phyloP scores from a whole-genome alignment of 2,888 invertebrate species.

The Lobophora halterata region DNA sequence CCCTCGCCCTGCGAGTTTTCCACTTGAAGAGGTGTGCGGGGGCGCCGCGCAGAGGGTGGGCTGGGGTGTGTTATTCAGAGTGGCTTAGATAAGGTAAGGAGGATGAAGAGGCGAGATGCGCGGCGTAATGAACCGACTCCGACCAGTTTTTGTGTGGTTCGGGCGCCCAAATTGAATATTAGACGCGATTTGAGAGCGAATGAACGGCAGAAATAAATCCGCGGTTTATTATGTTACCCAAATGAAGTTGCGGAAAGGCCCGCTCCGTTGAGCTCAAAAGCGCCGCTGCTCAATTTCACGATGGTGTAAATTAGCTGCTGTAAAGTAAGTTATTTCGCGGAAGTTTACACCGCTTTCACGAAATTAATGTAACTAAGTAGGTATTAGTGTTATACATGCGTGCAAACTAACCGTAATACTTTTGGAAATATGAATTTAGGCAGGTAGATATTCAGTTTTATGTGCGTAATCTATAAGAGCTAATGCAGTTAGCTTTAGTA shows the following conservation, averaged over 20 bases:
- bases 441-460: too few species aligned
- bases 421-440: not conserved
- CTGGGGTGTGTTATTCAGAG: constrained; percentile 69
- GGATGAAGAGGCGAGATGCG: constrained; percentile 79
- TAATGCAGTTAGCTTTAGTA: not conserved
- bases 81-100: constrained; percentile 80
- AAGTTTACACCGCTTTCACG: constrained; percentile 54
- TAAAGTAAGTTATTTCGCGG: constrained; percentile 62
- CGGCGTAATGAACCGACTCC: constrained; percentile 78
- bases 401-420: constrained; percentile 14
- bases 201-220: constrained; percentile 76
- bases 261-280: constrained; percentile 62
- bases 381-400: constrained; percentile 27
- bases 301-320: constrained; percentile 67
- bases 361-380: constrained; percentile 38
- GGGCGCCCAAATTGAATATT: constrained; percentile 78
- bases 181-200: constrained; percentile 78
- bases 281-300: constrained; percentile 69
- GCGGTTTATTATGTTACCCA: constrained; percentile 77
- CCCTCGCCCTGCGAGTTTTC: constrained; percentile 78
- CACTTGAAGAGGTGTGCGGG: constrained; percentile 73
- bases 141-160: constrained; percentile 79
- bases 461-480: too few species aligned
- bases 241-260: constrained; percentile 73
- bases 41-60: constrained; percentile 44